Conservation (phyloP, 2,113 vertebrate genomes). For the Patagioenas fasciata region DNA sequence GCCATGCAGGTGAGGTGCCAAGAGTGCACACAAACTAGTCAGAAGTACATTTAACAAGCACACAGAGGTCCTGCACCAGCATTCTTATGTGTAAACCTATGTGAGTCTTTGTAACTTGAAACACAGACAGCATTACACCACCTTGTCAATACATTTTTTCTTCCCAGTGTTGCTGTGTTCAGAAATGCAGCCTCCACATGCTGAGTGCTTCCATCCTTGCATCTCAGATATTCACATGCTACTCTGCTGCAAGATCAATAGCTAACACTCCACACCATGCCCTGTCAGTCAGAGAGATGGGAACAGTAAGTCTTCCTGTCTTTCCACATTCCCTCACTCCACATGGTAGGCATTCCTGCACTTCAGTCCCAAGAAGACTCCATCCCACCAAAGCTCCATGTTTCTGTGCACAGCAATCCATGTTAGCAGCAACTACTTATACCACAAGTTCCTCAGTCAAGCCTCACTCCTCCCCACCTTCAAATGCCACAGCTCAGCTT, state of each 20-base stretch:
- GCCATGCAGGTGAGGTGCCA: background rate
- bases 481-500: background rate
- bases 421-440: fast-evolving
- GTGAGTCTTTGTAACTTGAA: background rate
- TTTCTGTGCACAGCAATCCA: background rate
- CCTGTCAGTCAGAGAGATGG: background rate
- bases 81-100: background rate
- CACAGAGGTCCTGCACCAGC: background rate
- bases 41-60: background rate
- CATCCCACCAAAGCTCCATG: background rate
- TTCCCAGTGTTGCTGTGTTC: background rate
- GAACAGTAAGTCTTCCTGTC: background rate
- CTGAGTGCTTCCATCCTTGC: background rate
- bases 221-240: background rate
- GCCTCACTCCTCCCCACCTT: background rate
- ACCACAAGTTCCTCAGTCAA: background rate
- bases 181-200: background rate
- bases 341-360: background rate
- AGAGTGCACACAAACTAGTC: background rate
- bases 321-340: background rate
- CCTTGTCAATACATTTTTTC: background rate
- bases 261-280: background rate
- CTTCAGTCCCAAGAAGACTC: fast-evolving
- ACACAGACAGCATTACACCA: background rate
- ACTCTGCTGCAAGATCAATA: background rate